A percentile compares a stretch with the other conserved stretches of the same genome.
Evolutionary conservation across 2,888 invertebrate genomes (phyloP).

Genomic region (Ectemnius cavifrons): DNA sequence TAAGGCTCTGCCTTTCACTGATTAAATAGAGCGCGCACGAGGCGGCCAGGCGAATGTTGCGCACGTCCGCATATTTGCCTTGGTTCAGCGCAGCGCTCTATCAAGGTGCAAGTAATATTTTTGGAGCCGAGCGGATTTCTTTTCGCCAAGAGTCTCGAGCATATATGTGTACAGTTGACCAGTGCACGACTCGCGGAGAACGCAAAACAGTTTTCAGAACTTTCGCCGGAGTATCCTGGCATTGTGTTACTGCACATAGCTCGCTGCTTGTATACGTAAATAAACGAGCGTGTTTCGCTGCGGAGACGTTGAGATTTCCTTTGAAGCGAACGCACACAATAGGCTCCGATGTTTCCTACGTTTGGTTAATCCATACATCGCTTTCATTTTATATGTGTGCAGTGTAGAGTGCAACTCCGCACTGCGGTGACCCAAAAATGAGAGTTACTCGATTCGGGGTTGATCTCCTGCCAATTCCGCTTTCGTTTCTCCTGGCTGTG

Average conservation of each 20-base stretch:
- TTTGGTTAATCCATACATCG: too few species aligned
- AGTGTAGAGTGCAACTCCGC: conserved; percentile 32
- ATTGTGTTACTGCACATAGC: too few species aligned
- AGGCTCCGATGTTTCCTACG: too few species aligned
- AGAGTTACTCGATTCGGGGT: conserved; percentile 41
- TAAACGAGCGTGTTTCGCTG: too few species aligned
- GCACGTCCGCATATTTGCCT: background rate
- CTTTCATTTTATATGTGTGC: background rate
- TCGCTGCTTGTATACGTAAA: too few species aligned
- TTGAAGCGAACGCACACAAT: too few species aligned
- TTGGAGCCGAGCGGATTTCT: background rate
- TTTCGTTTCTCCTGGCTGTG: background rate
- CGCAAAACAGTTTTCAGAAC: too few species aligned
- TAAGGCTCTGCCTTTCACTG: background rate
- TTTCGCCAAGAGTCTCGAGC: background rate
- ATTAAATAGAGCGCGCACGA: conserved; percentile 6
- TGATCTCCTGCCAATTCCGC: conserved; percentile 59
- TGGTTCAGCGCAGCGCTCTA: background rate
- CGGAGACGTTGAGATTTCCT: too few species aligned
- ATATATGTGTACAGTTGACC: too few species aligned
- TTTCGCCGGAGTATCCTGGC: too few species aligned
- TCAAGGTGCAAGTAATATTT: background rate
- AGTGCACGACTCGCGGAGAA: too few species aligned
- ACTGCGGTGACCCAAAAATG: conserved; percentile 57
- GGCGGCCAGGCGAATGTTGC: conserved; percentile 2